A percentile compares a stretch with the other conserved stretches of the same genome.
Evolutionary conservation across 2,888 invertebrate species (phyloP).

Genomic region (Chaitophorus viminalis): DNA sequence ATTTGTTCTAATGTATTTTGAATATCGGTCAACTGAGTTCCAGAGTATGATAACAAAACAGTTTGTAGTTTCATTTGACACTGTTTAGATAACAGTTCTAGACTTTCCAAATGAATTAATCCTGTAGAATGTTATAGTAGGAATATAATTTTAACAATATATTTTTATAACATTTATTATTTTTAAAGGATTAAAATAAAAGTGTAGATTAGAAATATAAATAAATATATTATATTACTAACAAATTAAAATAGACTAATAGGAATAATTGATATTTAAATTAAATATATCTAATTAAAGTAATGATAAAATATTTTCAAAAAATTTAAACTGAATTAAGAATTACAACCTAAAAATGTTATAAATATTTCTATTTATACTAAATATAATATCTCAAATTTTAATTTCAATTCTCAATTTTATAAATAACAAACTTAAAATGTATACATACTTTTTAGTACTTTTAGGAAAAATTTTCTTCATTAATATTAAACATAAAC

Average conservation of each 20-base stretch:
- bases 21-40: conserved; percentile 74
- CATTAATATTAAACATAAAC: too few relatives aligned
- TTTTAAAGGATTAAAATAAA: neutral
- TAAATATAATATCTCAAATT: neutral
- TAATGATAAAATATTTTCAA: too few relatives aligned
- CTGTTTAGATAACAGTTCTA: conserved; percentile 89
- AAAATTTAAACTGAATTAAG: too few relatives aligned
- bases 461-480: too few relatives aligned
- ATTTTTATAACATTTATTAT: neutral
- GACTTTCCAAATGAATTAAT: conserved; percentile 87
- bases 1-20: conserved; percentile 83
- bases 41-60: conserved; percentile 71
- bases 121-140: conserved; percentile 68
- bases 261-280: too few relatives aligned
- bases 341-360: neutral
- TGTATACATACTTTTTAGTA: too few relatives aligned
- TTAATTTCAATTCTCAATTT: too few relatives aligned
- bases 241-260: too few relatives aligned
- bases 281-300: too few relatives aligned
- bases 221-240: neutral
- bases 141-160: too few relatives aligned
- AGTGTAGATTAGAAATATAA: neutral
- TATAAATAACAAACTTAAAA: too few relatives aligned
- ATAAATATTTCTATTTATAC: neutral
- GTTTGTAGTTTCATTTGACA: conserved; percentile 79